Evolutionary conservation across 2,797 vertebrate species (phyloP).

Genomic region (Synaphobranchus kaupii): DNA sequence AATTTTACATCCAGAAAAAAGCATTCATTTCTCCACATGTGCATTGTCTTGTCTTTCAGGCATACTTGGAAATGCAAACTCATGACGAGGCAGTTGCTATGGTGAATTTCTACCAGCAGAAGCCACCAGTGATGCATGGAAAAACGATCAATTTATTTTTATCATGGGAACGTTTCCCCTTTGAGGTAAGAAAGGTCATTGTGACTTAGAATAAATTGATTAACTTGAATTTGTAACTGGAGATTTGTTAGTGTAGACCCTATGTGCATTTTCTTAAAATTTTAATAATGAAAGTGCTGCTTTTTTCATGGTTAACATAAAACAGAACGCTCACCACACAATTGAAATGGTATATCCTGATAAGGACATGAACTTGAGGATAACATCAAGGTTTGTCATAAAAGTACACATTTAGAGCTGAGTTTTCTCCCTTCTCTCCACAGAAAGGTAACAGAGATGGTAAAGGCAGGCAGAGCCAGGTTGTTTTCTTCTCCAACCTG

Average conservation of each 20-base stretch:
- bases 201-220: not conserved
- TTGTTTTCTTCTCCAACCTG: slow-evolving; percentile 78
- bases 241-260: not conserved
- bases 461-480: slow-evolving; percentile 57
- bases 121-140: slow-evolving; percentile 81
- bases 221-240: not conserved
- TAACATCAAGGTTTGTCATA: too few species aligned
- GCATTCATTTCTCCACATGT: not conserved
- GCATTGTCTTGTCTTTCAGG: slow-evolving; percentile 64
- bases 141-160: slow-evolving; percentile 86
- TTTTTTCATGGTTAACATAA: not conserved
- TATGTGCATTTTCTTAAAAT: not conserved
- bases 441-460: slow-evolving; percentile 35
- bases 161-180: slow-evolving; percentile 87
- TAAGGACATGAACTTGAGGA: not conserved
- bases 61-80: slow-evolving; percentile 89
- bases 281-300: not conserved
- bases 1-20: not conserved
- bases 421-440: not conserved
- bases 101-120: slow-evolving; percentile 88
- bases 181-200: slow-evolving; percentile 76
- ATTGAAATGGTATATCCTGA: not conserved
- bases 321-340: too few species aligned
- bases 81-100: slow-evolving; percentile 87
- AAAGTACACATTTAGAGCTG: not conserved